Percentiles rank a stretch among this genome's conserved stretches.
Evolutionary conservation across 2,113 vertebrate species (phyloP).

Genomic region (Merops nubicus): DNA sequence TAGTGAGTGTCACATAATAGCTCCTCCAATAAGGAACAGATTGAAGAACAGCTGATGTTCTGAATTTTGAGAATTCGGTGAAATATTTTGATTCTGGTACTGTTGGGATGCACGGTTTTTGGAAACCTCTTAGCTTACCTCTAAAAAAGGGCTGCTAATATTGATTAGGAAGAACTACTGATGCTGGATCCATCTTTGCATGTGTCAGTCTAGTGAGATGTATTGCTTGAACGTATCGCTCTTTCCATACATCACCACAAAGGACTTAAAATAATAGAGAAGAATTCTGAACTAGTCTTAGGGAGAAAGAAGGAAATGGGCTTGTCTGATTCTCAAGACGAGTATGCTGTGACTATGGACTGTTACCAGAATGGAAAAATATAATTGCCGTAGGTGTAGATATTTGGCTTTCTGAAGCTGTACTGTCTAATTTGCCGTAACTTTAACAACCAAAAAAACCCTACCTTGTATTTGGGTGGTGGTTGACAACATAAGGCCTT

Average conservation of each 20-base stretch:
- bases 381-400: background rate
- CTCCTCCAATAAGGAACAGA: background rate
- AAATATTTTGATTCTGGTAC: background rate
- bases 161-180: background rate
- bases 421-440: background rate
- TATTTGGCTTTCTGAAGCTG: background rate
- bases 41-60: background rate
- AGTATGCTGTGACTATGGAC: background rate
- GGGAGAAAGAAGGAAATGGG: background rate
- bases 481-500: background rate
- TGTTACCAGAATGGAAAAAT: background rate
- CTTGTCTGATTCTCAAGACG: background rate
- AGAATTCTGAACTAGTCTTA: background rate
- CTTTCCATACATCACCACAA: background rate
- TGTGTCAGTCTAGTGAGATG: background rate
- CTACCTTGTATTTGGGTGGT: background rate
- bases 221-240: background rate
- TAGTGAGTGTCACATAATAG: background rate
- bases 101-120: background rate
- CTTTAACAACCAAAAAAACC: background rate
- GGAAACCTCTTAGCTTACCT: background rate
- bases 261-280: background rate
- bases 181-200: background rate
- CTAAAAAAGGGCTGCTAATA: background rate
- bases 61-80: background rate